Evolutionary conservation across 1,140 invertebrate species (phyloP).

Genomic region (Pararge aegeria): DNA sequence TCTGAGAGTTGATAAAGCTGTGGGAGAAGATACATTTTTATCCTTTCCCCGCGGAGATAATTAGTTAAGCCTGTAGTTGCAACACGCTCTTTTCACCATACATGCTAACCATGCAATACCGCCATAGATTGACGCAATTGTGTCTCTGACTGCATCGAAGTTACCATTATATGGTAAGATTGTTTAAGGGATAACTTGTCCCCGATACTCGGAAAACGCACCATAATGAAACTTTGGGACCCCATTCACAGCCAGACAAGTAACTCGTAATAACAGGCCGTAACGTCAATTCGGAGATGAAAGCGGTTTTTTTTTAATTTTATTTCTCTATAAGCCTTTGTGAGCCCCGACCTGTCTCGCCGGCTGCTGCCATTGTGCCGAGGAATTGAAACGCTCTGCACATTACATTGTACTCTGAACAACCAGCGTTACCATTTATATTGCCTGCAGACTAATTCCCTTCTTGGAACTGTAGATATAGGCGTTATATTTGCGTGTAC

Average conservation of each 20-base stretch:
- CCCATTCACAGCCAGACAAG: conserved; percentile 28
- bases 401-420: conserved; percentile 1
- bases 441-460: neutral
- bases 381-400: conserved; percentile 18
- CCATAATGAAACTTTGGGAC: conserved; percentile 27
- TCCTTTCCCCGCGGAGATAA: too few relatives aligned
- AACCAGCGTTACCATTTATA: neutral
- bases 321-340: conserved; percentile 35
- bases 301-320: conserved; percentile 30
- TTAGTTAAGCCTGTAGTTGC: too few relatives aligned
- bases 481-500: neutral
- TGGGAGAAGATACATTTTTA: too few relatives aligned
- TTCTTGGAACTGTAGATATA: neutral
- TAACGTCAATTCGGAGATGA: conserved; percentile 34
- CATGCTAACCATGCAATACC: too few relatives aligned
- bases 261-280: conserved; percentile 35
- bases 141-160: too few relatives aligned
- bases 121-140: too few relatives aligned
- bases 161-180: too few relatives aligned
- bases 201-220: conserved; percentile 14
- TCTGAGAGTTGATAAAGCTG: too few relatives aligned
- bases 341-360: conserved; percentile 34
- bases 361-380: conserved; percentile 31
- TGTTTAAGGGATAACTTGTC: too few relatives aligned
- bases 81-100: too few relatives aligned